A percentile compares a stretch with the other conserved stretches of the same genome.
Evolutionary conservation across 2,797 vertebrate genomes (phyloP).

Genomic region (Coendou prehensilis): DNA sequence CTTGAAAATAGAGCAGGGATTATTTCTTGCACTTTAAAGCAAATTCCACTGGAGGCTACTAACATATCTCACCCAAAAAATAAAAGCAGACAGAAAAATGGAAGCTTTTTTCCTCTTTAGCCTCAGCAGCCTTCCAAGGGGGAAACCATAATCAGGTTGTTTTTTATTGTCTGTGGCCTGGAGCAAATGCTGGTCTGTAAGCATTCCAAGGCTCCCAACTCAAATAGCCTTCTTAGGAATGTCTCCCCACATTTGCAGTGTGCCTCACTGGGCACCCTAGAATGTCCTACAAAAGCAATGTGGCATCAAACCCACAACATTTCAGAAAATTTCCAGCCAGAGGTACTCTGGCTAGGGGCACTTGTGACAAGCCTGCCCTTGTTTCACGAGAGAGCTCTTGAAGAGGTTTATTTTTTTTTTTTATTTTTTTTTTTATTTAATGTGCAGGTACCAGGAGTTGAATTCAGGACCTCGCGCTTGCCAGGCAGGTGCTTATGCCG

Average conservation of each 20-base stretch:
- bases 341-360: not conserved
- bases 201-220: not conserved
- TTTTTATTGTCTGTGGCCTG: slow-evolving; percentile 71
- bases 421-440: too few species aligned
- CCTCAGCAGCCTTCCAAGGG: not conserved
- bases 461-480: too few species aligned
- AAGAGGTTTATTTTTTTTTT: too few species aligned
- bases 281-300: not conserved
- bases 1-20: slow-evolving; percentile 52
- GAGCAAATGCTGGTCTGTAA: slow-evolving; percentile 41
- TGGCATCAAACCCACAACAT: not conserved
- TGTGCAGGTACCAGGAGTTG: too few species aligned
- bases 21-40: slow-evolving; percentile 52
- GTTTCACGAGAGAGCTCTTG: not conserved
- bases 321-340: slow-evolving; percentile 68
- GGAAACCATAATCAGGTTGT: slow-evolving; percentile 51
- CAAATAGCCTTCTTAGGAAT: slow-evolving; percentile 52
- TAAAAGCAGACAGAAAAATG: slow-evolving; percentile 29
- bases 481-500: too few species aligned
- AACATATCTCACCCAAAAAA: slow-evolving; percentile 64
- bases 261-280: not conserved
- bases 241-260: not conserved
- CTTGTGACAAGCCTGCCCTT: slow-evolving; percentile 4
- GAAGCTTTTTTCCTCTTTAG: slow-evolving; percentile 33
- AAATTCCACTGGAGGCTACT: slow-evolving; percentile 33